Percentiles rank a stretch among this genome's conserved stretches.
phyloP scores from a whole-genome alignment of 92 coral and sea anemone genomes.

The Micromussa lordhowensis region DNA sequence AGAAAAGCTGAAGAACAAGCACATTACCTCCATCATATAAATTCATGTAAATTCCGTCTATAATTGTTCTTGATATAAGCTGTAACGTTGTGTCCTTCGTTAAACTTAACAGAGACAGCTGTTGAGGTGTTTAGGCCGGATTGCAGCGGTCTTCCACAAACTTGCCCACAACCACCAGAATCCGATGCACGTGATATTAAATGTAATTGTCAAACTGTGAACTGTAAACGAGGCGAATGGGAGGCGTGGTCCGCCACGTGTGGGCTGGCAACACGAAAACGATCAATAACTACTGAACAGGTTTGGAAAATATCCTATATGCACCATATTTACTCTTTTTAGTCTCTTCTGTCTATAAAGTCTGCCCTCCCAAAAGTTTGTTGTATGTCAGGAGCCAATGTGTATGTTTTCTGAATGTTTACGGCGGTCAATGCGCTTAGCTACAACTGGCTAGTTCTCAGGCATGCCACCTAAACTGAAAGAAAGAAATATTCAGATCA shows the following conservation, averaged over 20 bases:
- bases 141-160: slow-evolving; percentile 78
- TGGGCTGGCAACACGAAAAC: slow-evolving; percentile 64
- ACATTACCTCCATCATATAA: too few relatives aligned
- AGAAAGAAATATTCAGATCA: too few relatives aligned
- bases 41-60: too few relatives aligned
- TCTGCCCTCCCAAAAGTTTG: too few relatives aligned
- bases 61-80: not conserved
- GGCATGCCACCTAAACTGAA: too few relatives aligned
- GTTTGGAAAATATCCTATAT: not conserved
- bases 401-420: too few relatives aligned
- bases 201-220: slow-evolving; percentile 74
- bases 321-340: not conserved
- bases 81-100: not conserved
- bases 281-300: slow-evolving; percentile 22
- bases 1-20: too few relatives aligned
- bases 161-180: slow-evolving; percentile 65
- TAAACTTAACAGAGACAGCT: slow-evolving; percentile 21
- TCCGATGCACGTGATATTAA: slow-evolving; percentile 66
- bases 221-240: slow-evolving; percentile 73
- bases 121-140: slow-evolving; percentile 56
- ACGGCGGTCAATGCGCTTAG: too few relatives aligned
- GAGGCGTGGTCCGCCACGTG: slow-evolving; percentile 76
- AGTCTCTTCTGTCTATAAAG: too few relatives aligned
- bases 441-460: too few relatives aligned
- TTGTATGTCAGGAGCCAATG: too few relatives aligned